phyloP scores from a whole-genome alignment of 2,797 vertebrate species.

The Enteromius argenteus region DNA sequence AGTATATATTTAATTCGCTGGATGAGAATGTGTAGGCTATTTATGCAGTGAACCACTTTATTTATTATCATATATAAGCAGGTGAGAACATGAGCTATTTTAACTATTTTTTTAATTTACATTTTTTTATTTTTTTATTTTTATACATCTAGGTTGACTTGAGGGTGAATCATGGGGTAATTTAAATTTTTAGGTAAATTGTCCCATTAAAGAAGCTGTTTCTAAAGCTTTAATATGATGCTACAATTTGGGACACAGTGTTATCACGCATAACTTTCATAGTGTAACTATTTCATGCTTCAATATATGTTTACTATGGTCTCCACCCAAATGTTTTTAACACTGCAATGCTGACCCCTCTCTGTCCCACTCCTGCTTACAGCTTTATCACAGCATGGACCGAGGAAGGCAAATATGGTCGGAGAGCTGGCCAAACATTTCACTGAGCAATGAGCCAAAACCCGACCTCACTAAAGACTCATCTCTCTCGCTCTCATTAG shows the following conservation, averaged over 20 bases:
- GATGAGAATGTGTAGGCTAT: not conserved
- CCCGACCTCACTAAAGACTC: conserved; percentile 56
- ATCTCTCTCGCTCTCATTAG: conserved; percentile 62
- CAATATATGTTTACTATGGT: not conserved
- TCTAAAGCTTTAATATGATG: not conserved
- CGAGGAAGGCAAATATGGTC: conserved; percentile 55
- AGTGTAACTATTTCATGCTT: not conserved
- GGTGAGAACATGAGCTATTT: not conserved
- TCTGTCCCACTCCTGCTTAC: conserved; percentile 1
- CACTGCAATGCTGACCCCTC: not conserved
- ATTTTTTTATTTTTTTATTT: not conserved
- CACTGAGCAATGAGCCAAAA: conserved; percentile 62
- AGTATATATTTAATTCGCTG: not conserved
- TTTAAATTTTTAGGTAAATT: too few species aligned
- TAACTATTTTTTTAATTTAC: not conserved
- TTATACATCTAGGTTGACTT: too few species aligned
- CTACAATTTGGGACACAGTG: conserved; percentile 1
- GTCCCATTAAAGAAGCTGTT: not conserved
- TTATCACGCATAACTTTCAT: not conserved
- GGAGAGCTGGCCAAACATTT: conserved; percentile 56
- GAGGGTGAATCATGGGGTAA: too few species aligned
- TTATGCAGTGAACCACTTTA: not conserved
- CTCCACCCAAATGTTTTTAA: conserved; percentile 20
- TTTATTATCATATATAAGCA: not conserved
- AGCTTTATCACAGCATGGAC: conserved; percentile 39